Base-by-base conservation (phyloP, 2,113 vertebrate species). In the Nothoprocta perdicaria region DNA sequence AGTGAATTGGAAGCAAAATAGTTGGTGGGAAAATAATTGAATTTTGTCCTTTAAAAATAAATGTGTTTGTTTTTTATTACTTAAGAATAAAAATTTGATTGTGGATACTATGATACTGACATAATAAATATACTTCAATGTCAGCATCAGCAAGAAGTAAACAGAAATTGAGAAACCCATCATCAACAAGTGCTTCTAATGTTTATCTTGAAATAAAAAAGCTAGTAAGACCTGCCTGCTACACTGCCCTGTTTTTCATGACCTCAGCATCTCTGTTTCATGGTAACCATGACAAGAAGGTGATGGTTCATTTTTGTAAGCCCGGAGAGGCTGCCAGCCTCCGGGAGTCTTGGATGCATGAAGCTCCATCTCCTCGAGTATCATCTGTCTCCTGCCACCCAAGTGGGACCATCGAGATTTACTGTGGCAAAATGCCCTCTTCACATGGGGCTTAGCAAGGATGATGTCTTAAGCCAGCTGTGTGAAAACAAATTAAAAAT, bases 1-100 rank as follows among this genome's bases (percentile, higher is more conserved):
- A 53, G 24, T 14, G 0, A 18, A 40, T 0, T 19, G 31, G 55
- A 73, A 24, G 50, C 6, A 52, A 52, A 50, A 29, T 22, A 16
- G 6, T 53, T 57, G 5, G 15, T 22, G 31, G 61, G 61, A 74
- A 38, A 22, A 14, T 29, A 57, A 38, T 46, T 11, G 62, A 66
- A 40, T 23, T 5, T 31, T 41, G 1, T 58, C 63, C 26, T 53
- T 23, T 53, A 27, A 58, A 75, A 61, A 61, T 19, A 66, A 76
- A 18, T 7, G 72, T 29, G 50, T n/a, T 80, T 8, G 19, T 12
- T 38, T 84, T 57, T 53, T 46, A 71, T 31, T n/a, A 12, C 52
- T 84, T 75, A 41, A n/a, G 45, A 62, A 58, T 43, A 9, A 75
- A 88, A 82, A 8, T 50, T 72, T 29, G 31, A 13, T 69, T 73